Percentiles rank a stretch among this genome's conserved stretches.
These are phyloP conservation scores for Marmota flaviventris DNA, from an alignment of 2,113 vertebrate species.

Conservation along the genomic window DNA sequence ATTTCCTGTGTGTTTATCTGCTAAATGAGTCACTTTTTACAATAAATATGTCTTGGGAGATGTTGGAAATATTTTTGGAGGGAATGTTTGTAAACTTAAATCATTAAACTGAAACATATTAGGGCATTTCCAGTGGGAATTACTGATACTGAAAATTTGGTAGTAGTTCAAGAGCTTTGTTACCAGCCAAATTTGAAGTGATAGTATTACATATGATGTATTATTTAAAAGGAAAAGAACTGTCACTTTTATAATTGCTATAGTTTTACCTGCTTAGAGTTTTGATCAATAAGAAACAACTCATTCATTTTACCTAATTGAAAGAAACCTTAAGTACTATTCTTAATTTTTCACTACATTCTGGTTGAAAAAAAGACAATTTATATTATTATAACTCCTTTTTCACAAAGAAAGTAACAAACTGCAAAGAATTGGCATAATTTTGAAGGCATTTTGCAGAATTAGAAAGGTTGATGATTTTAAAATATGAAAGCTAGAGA, in stretches of 20 bases:
- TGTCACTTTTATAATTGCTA: background rate
- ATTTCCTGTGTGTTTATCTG: slow-evolving; percentile 80
- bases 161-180: slow-evolving; percentile 56
- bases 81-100: slow-evolving; percentile 79
- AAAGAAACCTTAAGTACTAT: background rate
- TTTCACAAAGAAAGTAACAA: background rate
- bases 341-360: background rate
- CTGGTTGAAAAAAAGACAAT: background rate
- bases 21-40: slow-evolving; percentile 81
- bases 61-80: slow-evolving; percentile 76
- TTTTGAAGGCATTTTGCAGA: slow-evolving; percentile 41
- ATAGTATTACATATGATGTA: background rate
- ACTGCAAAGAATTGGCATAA: background rate
- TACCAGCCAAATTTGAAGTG: background rate
- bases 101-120: slow-evolving; percentile 81
- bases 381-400: background rate
- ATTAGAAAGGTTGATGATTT: background rate
- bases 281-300: slow-evolving; percentile 29
- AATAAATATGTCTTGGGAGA: slow-evolving; percentile 79
- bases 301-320: background rate
- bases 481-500: slow-evolving; percentile 28
- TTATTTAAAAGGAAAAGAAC: background rate
- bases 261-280: background rate
- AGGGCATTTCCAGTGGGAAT: slow-evolving; percentile 81
- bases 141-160: slow-evolving; percentile 70